Evolutionary conservation across 1,140 invertebrate species (phyloP), one percentile per base, ranked within the genome.

Genomic region (Carposina sasakii): DNA sequence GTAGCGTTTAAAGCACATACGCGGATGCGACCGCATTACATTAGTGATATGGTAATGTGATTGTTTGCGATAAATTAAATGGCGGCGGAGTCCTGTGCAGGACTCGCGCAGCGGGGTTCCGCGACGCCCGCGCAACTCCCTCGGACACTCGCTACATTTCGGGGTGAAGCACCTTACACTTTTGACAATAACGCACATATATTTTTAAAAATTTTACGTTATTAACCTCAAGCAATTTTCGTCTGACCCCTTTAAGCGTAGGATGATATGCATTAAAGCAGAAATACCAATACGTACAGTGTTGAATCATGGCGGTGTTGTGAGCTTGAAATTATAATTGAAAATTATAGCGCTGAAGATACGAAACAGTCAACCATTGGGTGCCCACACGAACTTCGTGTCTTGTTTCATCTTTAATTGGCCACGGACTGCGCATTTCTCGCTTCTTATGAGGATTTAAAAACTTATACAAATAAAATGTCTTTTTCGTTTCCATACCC

Each of bases 11-110:
- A 79, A 75, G 75, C 54, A 57, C 60, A 75, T 65, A 71, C 59
- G 57, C 67, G 66, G 65, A 71, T 79, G 64, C 68, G 59, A 63
- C 67, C 62, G 69, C 71, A 68, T 79, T 76, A 76, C 67, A 67
- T 76, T 78, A 74, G 72, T 73, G 74, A 75, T 83, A 83, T 83
- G 79, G 74, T 83, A 83, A 83, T 83, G 74, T 79, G 75, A 81
- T 81, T 79, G 76, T 81, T 77, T 68, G 70, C 75, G 70, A 83
- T 83, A 81, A 81, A 81, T 83, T 78, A 83, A 77, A 71, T n/a
- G n/a, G n/a, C 61, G 59, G 61, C 57, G 57, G 59, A 66, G 63
- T 58, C 67, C 60, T 53, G 61, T 61, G 54, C 58, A 59, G 54
- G 50, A 43, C 46, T 54, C 60, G 54, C 76, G 36, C 78, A 73